Conservation (phyloP, 1,140 invertebrate genomes). For the Diuraphis noxia region DNA sequence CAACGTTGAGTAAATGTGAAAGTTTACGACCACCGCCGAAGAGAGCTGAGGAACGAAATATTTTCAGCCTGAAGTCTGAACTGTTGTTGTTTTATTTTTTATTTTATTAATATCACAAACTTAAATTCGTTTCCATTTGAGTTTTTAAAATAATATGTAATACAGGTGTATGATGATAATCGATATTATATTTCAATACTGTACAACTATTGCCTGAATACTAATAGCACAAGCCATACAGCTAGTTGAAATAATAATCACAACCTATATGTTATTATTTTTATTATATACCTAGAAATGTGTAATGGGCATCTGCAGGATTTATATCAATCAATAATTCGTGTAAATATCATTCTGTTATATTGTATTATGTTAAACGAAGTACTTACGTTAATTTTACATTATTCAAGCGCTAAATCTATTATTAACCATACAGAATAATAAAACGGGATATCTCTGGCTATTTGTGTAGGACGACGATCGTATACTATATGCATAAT, state of each 20-base stretch:
- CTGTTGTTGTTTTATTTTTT: no score
- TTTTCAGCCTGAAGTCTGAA: not conserved
- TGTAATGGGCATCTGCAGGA: not conserved
- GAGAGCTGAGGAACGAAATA: not conserved
- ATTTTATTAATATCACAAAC: not conserved
- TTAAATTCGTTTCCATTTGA: not conserved
- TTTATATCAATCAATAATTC: no score
- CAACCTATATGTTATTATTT: not conserved
- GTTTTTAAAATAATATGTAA: not conserved
- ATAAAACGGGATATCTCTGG: not conserved
- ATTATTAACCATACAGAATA: not conserved
- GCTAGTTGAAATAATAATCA: not conserved
- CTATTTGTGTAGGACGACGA: conserved; percentile 6
- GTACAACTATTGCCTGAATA: not conserved
- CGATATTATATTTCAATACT: not conserved
- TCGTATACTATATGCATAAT: not conserved
- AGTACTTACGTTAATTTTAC: not conserved
- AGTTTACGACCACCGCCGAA: conserved; percentile 10
- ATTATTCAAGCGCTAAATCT: not conserved
- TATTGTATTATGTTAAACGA: no score
- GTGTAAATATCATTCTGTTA: not conserved
- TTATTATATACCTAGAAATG: no score
- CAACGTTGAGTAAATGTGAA: conserved; percentile 29
- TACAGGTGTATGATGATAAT: not conserved
- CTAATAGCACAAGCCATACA: not conserved